These are phyloP conservation scores for Drosophila orena DNA, from an alignment of 1,140 invertebrate species.

Conservation along the genomic window DNA sequence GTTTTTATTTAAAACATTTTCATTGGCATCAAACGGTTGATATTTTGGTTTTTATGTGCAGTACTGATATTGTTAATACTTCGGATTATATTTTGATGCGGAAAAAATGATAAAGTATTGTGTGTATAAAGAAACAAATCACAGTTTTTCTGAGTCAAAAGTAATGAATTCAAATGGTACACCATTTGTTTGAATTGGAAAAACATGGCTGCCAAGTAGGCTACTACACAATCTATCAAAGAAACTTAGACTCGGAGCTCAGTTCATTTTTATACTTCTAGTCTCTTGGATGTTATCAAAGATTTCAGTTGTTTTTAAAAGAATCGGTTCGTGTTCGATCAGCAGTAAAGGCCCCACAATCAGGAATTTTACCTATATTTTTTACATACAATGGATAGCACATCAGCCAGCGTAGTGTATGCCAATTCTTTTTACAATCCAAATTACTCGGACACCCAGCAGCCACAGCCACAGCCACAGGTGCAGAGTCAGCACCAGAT, in stretches of 20 bases:
- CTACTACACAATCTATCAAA: neutral
- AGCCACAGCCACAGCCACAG: constrained; percentile 13
- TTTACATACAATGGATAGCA: constrained; percentile 57
- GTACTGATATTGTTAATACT: neutral
- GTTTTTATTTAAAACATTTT: neutral
- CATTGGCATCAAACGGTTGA: neutral
- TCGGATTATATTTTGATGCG: neutral
- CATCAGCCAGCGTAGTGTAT: constrained; percentile 45
- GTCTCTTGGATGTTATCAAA: constrained; percentile 19
- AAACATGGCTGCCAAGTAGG: constrained; percentile 5
- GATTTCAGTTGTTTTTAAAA: constrained; percentile 71
- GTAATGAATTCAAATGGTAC: neutral
- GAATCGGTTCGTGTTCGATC: constrained; percentile 66
- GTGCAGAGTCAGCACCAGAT: constrained; percentile 32
- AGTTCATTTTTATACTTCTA: constrained; percentile 15
- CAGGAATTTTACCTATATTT: constrained; percentile 27
- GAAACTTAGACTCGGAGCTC: neutral
- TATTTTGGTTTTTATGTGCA: neutral
- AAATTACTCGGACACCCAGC: constrained; percentile 44
- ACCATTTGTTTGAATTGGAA: neutral
- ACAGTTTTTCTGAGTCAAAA: neutral
- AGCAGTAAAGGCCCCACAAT: constrained; percentile 31
- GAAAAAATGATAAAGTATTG: no score
- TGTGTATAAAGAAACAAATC: neutral
- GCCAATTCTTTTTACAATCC: constrained; percentile 49